Evolutionary conservation across 2,888 invertebrate genomes (phyloP).

Genomic region (Aspidiotus rigidus): DNA sequence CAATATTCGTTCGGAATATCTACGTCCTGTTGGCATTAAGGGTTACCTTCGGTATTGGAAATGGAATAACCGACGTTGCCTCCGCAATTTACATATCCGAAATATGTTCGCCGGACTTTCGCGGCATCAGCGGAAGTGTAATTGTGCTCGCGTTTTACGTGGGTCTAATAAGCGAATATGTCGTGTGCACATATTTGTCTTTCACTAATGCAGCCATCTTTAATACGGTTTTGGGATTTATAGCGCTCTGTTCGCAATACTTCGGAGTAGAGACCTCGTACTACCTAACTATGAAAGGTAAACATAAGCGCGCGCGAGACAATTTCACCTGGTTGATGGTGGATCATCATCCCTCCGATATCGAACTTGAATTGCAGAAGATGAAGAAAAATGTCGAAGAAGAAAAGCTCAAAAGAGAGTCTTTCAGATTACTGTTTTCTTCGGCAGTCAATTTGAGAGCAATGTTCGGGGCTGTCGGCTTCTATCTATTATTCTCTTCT

Average conservation of each 20-base stretch:
- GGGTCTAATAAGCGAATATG: slow-evolving; percentile 37
- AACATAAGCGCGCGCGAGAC: slow-evolving; percentile 28
- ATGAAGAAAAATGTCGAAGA: slow-evolving; percentile 17
- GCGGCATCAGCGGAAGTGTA: slow-evolving; percentile 37
- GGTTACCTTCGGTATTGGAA: slow-evolving; percentile 37
- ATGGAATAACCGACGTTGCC: slow-evolving; percentile 38
- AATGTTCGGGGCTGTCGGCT: neutral
- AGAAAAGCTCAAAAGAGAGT: slow-evolving; percentile 7
- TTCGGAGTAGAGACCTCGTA: slow-evolving; percentile 37
- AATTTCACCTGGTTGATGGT: slow-evolving; percentile 10
- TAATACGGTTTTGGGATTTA: slow-evolving; percentile 34
- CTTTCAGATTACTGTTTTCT: neutral
- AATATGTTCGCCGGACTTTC: slow-evolving; percentile 35
- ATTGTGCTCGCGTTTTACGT: slow-evolving; percentile 37
- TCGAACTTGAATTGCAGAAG: slow-evolving; percentile 18
- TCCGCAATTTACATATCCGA: slow-evolving; percentile 38
- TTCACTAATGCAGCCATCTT: slow-evolving; percentile 34
- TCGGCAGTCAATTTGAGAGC: neutral
- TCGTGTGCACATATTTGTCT: slow-evolving; percentile 36
- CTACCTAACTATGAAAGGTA: slow-evolving; percentile 34
- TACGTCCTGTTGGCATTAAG: slow-evolving; percentile 35
- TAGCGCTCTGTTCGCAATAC: slow-evolving; percentile 33
- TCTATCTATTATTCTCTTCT: slow-evolving; percentile 7
- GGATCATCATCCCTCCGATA: neutral
- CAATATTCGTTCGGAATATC: neutral